Conservation (phyloP, 2,797 vertebrate genomes). For the Picus viridis region DNA sequence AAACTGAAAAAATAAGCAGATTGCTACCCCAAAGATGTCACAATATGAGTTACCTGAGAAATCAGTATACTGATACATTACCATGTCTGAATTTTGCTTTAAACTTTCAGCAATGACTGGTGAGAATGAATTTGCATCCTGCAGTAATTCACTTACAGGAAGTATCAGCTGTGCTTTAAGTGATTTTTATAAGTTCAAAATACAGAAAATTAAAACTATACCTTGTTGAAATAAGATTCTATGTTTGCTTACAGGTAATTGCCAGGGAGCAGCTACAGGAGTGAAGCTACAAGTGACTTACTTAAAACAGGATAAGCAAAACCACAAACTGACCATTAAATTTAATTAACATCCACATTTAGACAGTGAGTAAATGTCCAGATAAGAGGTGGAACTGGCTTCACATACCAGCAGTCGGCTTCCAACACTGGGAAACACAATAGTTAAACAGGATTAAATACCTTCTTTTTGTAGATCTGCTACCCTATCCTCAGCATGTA, state of each 20-base stretch:
- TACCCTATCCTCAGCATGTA: background rate
- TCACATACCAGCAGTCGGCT: background rate
- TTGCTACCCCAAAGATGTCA: constrained; percentile 1
- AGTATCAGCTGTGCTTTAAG: constrained; percentile 13
- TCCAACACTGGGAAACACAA: background rate
- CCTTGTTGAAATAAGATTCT: background rate
- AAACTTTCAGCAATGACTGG: background rate
- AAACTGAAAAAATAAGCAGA: constrained; percentile 19
- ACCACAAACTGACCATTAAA: background rate
- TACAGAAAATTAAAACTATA: background rate
- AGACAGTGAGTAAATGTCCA: background rate
- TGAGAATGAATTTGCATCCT: constrained; percentile 1
- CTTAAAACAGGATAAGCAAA: background rate
- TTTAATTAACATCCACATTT: background rate
- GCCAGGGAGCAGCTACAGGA: background rate
- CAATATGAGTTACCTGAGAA: background rate
- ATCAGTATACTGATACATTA: background rate
- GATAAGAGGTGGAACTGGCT: background rate
- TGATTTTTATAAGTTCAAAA: constrained; percentile 5
- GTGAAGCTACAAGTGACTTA: background rate
- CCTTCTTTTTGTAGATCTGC: background rate
- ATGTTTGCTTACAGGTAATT: background rate
- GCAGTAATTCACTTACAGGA: constrained; percentile 1
- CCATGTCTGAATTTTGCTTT: constrained; percentile 4
- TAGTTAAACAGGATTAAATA: background rate